These are phyloP conservation scores for Hydrozoanthus gracilis DNA, from an alignment of 92 coral and sea anemone genomes.

Conservation along the genomic window DNA sequence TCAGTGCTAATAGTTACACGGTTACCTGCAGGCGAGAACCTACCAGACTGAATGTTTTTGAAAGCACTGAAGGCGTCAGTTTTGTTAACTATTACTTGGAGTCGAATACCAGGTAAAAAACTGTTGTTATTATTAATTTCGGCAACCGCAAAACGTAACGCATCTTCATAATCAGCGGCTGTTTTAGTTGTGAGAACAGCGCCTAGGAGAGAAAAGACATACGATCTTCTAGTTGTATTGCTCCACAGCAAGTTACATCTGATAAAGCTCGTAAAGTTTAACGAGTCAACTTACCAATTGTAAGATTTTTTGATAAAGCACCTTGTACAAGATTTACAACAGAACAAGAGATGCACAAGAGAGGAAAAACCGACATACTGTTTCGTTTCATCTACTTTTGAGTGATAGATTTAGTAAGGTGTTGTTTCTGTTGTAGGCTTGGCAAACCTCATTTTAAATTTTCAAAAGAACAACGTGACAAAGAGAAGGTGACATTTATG, in stretches of 20 bases:
- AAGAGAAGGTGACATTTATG: not conserved
- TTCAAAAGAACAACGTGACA: not conserved
- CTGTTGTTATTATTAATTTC: constrained; percentile 55
- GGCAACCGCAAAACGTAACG: constrained; percentile 75
- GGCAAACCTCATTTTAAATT: not conserved
- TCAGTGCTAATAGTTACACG: no score
- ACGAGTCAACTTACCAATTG: constrained; percentile 17
- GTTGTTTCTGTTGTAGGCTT: not conserved
- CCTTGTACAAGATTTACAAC: not conserved
- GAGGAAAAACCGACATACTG: not conserved
- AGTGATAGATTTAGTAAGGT: not conserved
- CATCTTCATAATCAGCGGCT: constrained; percentile 62
- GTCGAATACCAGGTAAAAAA: constrained; percentile 57
- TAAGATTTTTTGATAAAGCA: not conserved
- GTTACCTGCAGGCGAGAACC: not conserved
- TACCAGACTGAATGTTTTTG: constrained; percentile 74
- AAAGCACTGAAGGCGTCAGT: constrained; percentile 74
- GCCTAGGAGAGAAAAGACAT: not conserved
- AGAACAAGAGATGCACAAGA: not conserved
- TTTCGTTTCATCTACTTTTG: not conserved
- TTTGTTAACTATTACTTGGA: constrained; percentile 70
- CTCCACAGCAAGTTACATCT: not conserved
- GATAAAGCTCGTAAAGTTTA: not conserved
- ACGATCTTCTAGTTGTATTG: not conserved
- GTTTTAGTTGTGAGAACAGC: constrained; percentile 7